phyloP scores from a whole-genome alignment of 2,797 vertebrate genomes.

The Diplodus sargus region DNA sequence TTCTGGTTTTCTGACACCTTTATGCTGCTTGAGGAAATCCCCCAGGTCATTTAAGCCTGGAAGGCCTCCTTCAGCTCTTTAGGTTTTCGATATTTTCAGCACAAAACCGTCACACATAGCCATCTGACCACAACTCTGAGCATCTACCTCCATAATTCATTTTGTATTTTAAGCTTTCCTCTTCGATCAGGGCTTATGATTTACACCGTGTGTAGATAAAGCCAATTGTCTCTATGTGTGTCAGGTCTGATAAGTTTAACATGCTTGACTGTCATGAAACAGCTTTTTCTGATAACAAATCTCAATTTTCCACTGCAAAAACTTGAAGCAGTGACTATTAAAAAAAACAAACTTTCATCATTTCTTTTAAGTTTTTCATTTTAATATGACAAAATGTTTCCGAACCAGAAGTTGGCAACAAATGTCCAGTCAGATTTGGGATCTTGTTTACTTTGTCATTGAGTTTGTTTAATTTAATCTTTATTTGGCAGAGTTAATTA shows the following conservation, averaged over 20 bases:
- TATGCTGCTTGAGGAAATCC: not conserved
- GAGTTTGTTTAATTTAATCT: conserved; percentile 18
- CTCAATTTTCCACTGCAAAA: conserved; percentile 22
- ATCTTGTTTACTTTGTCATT: not conserved
- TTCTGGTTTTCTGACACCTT: not conserved
- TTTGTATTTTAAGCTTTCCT: conserved; percentile 37
- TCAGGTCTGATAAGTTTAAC: conserved; percentile 57
- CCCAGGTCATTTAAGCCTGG: not conserved
- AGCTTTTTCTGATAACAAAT: conserved; percentile 51
- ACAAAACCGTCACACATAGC: not conserved
- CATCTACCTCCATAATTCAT: not conserved
- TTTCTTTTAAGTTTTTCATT: conserved; percentile 13
- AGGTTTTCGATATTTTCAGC: not conserved
- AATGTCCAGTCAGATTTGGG: not conserved
- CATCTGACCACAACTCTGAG: not conserved
- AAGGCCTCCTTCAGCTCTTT: not conserved
- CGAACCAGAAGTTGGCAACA: conserved; percentile 11
- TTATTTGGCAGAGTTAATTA: not conserved
- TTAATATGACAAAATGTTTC: conserved; percentile 11
- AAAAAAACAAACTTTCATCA: conserved; percentile 1
- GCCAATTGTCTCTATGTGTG: conserved; percentile 35
- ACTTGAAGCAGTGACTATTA: conserved; percentile 3
- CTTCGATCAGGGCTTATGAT: conserved; percentile 48
- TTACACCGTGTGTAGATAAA: conserved; percentile 52
- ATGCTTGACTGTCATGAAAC: conserved; percentile 36